Evolutionary conservation across 2,888 invertebrate genomes (phyloP).

Genomic region (Andrena dorsata): DNA sequence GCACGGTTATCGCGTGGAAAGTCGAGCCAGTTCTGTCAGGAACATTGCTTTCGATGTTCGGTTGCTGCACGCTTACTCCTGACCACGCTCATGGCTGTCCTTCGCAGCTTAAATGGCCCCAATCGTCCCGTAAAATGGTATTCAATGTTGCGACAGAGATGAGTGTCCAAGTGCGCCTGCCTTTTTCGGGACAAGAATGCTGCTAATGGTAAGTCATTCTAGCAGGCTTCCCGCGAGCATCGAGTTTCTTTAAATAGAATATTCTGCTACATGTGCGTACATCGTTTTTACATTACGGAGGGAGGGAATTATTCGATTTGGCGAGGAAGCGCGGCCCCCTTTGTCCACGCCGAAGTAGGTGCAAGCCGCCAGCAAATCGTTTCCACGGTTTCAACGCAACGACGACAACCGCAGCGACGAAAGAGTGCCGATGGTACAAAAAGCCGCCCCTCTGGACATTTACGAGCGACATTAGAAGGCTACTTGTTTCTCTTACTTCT

Average conservation of each 20-base stretch:
- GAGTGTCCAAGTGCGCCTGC: background rate
- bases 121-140: too few relatives aligned
- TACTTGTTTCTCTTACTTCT: constrained; percentile 63
- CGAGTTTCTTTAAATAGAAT: too few relatives aligned
- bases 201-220: too few relatives aligned
- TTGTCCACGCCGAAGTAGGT: background rate
- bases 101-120: background rate
- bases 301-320: background rate
- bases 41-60: constrained; percentile 12
- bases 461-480: constrained; percentile 71
- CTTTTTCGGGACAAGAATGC: background rate
- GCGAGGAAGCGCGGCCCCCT: background rate
- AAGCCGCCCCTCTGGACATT: constrained; percentile 66
- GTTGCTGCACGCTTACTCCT: background rate
- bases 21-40: constrained; percentile 1
- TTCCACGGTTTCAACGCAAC: constrained; percentile 7
- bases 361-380: constrained; percentile 1
- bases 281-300: background rate
- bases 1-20: constrained; percentile 23
- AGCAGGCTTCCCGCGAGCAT: too few relatives aligned
- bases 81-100: background rate
- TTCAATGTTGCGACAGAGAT: too few relatives aligned
- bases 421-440: constrained; percentile 30
- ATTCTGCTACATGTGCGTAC: background rate
- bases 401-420: constrained; percentile 27